Conservation (phyloP, 2,797 vertebrate species). For the Mus caroli region DNA sequence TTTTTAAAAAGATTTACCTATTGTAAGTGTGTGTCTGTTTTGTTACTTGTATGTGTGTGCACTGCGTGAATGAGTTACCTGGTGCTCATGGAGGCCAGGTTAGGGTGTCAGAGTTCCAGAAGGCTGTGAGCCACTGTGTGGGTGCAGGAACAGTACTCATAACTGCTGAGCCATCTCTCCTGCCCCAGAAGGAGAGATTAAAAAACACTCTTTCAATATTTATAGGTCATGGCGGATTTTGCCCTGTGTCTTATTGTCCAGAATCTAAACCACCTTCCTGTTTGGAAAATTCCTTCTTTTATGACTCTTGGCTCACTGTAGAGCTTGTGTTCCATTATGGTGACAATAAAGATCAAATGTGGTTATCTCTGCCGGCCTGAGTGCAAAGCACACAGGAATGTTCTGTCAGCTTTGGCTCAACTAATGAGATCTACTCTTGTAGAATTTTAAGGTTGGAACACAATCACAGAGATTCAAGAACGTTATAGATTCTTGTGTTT, state of each 20-base stretch:
- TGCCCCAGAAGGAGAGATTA: neutral
- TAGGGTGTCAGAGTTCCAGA: neutral
- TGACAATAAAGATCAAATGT: neutral
- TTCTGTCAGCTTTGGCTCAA: neutral
- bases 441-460: constrained; percentile 19
- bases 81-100: neutral
- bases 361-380: neutral
- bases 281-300: neutral
- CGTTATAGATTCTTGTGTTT: neutral
- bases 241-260: neutral
- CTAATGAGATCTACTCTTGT: neutral
- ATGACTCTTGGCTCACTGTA: neutral
- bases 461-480: neutral
- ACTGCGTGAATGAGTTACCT: neutral
- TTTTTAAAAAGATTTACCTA: neutral
- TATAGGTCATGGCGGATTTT: neutral
- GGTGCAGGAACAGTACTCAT: neutral
- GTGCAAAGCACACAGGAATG: neutral
- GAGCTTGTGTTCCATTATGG: neutral
- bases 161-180: neutral
- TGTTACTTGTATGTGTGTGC: neutral
- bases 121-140: neutral
- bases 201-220: neutral
- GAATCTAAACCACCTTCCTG: neutral
- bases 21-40: neutral